Conservation (phyloP, 2,797 vertebrate species). For the Oryzias dopingdopingensis region DNA sequence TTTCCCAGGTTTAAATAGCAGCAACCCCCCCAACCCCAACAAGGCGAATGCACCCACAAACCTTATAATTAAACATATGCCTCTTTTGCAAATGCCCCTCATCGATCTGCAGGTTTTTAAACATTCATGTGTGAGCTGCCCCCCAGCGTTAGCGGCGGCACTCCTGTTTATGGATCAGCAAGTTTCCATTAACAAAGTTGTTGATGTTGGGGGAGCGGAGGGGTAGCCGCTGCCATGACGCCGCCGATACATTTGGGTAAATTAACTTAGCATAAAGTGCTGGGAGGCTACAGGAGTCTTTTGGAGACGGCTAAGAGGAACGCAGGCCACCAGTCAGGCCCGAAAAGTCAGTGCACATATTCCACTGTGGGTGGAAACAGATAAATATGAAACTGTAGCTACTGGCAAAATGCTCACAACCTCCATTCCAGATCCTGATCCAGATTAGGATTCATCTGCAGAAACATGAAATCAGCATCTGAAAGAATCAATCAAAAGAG, state of each 20-base stretch:
- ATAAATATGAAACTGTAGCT: slow-evolving; percentile 33
- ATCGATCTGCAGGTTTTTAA: slow-evolving; percentile 93
- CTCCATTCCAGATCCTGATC: slow-evolving; percentile 22
- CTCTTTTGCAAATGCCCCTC: slow-evolving; percentile 94
- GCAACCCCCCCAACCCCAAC: slow-evolving; percentile 34
- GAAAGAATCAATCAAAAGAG: slow-evolving; percentile 65
- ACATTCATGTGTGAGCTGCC: slow-evolving; percentile 88
- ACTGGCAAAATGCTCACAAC: slow-evolving; percentile 34
- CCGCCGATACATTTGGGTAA: slow-evolving; percentile 84
- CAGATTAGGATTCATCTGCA: background rate
- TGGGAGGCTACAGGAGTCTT: slow-evolving; percentile 70
- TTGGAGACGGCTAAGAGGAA: slow-evolving; percentile 53
- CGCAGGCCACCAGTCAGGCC: slow-evolving; percentile 52
- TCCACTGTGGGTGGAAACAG: slow-evolving; percentile 30
- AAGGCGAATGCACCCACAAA: slow-evolving; percentile 23
- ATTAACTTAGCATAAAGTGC: slow-evolving; percentile 86
- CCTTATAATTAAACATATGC: slow-evolving; percentile 97
- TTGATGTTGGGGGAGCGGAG: slow-evolving; percentile 76
- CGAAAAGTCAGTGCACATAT: slow-evolving; percentile 70
- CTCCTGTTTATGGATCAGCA: slow-evolving; percentile 91
- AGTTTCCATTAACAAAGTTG: slow-evolving; percentile 96
- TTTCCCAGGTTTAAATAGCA: slow-evolving; percentile 73
- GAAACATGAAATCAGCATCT: slow-evolving; percentile 66
- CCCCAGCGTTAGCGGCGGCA: slow-evolving; percentile 82
- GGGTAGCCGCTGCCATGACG: slow-evolving; percentile 26